These are phyloP conservation scores for Acholoe squamosa DNA, from an alignment of 2,888 invertebrate genomes.

Conservation along the genomic window DNA sequence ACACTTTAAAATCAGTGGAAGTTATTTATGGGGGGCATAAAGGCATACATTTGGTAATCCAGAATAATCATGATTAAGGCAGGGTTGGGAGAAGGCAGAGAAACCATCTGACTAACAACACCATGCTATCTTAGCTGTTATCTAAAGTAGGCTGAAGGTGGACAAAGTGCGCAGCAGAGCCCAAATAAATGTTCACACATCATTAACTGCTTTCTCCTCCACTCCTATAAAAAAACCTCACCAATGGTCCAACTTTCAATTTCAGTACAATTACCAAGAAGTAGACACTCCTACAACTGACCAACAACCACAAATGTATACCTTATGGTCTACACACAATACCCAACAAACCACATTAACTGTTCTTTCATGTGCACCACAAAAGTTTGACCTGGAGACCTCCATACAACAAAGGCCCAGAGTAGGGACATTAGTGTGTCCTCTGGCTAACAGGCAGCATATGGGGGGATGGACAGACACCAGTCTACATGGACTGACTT, in stretches of 20 bases:
- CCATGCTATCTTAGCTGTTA: not conserved
- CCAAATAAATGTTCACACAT: slow-evolving; percentile 36
- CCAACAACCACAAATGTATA: no score
- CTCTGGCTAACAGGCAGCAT: slow-evolving; percentile 8
- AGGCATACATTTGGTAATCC: no score
- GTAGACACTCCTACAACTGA: no score
- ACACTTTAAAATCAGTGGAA: no score
- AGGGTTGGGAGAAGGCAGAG: no score
- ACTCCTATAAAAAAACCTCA: no score
- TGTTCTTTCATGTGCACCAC: no score
- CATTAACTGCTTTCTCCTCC: not conserved
- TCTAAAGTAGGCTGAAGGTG: not conserved
- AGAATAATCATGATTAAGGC: no score
- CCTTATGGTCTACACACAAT: no score
- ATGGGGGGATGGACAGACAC: slow-evolving; percentile 30
- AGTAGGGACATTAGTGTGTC: not conserved
- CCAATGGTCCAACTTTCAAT: not conserved
- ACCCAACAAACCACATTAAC: no score
- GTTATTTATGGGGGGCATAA: no score
- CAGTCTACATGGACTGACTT: not conserved
- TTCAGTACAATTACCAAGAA: no score
- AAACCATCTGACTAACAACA: not conserved
- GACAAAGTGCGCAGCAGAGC: not conserved
- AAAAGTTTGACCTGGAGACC: not conserved
- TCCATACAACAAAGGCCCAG: not conserved